These are phyloP conservation scores for Diabrotica balteata DNA, from an alignment of 2,888 invertebrate genomes.

Conservation along the genomic window DNA sequence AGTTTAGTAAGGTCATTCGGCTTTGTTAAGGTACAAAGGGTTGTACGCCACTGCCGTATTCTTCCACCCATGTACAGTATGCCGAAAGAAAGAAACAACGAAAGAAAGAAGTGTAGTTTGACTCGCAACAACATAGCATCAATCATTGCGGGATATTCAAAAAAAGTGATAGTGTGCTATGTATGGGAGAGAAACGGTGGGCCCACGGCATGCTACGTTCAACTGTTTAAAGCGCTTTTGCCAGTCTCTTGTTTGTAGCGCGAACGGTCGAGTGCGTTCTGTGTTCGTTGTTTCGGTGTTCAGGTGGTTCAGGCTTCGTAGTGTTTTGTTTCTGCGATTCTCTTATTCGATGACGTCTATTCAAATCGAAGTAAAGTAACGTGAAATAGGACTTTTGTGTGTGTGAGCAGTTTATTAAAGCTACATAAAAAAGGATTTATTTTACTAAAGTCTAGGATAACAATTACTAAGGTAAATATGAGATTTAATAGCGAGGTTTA, in stretches of 20 bases:
- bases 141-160: slow-evolving; percentile 33
- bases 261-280: background rate
- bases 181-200: slow-evolving; percentile 30
- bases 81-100: slow-evolving; percentile 3
- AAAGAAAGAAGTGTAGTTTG: slow-evolving; percentile 18
- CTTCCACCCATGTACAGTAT: slow-evolving; percentile 15
- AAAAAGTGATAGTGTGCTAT: slow-evolving; percentile 19
- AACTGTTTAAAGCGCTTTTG: slow-evolving; percentile 23
- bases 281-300: slow-evolving; percentile 7
- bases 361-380: background rate
- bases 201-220: slow-evolving; percentile 14
- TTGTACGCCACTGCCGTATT: background rate
- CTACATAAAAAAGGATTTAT: background rate
- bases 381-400: background rate
- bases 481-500: too few relatives aligned
- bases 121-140: slow-evolving; percentile 25
- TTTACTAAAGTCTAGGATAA: background rate
- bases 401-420: background rate
- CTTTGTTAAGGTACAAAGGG: too few relatives aligned
- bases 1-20: too few relatives aligned
- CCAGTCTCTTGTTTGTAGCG: slow-evolving; percentile 14
- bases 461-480: too few relatives aligned
- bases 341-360: background rate
- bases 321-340: slow-evolving; percentile 5
- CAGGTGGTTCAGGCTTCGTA: background rate